Conservation (phyloP, 2,113 vertebrate genomes). For the Talpa occidentalis region DNA sequence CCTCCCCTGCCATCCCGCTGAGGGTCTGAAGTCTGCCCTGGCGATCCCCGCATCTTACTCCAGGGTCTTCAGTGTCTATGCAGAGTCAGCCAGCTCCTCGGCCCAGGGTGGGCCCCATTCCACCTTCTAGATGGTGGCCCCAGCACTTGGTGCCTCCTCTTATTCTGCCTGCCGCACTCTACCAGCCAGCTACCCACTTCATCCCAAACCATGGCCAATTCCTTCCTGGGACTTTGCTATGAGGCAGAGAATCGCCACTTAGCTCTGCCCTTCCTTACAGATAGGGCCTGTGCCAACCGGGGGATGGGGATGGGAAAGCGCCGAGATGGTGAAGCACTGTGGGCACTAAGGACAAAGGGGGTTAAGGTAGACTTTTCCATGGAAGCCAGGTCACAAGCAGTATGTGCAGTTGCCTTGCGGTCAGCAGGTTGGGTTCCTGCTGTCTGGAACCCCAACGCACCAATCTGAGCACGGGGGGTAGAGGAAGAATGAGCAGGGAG, state of each 20-base stretch:
- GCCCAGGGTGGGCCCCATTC: background rate
- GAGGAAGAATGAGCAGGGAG: background rate
- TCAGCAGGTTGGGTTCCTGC: fast-evolving
- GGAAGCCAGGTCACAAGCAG: background rate
- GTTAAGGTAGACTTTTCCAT: background rate
- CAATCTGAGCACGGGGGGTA: background rate
- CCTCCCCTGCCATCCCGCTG: background rate
- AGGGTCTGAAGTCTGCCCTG: background rate
- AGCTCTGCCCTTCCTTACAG: background rate
- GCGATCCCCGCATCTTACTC: too few relatives aligned
- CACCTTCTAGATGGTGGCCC: background rate
- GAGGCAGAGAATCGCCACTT: background rate
- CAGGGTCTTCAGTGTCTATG: background rate
- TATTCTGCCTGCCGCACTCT: background rate
- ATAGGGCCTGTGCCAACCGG: background rate
- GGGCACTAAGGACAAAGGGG: background rate
- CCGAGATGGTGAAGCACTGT: background rate
- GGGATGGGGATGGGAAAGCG: background rate
- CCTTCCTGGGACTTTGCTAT: background rate
- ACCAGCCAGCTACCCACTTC: background rate
- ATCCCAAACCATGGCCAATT: background rate
- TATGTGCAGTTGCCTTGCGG: fast-evolving
- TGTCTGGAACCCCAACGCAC: background rate
- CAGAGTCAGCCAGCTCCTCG: background rate
- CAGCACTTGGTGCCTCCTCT: background rate